Percentiles rank a stretch among this genome's conserved stretches.
Conservation (phyloP, 2,113 vertebrate species). For the Poicephalus meyeri region DNA sequence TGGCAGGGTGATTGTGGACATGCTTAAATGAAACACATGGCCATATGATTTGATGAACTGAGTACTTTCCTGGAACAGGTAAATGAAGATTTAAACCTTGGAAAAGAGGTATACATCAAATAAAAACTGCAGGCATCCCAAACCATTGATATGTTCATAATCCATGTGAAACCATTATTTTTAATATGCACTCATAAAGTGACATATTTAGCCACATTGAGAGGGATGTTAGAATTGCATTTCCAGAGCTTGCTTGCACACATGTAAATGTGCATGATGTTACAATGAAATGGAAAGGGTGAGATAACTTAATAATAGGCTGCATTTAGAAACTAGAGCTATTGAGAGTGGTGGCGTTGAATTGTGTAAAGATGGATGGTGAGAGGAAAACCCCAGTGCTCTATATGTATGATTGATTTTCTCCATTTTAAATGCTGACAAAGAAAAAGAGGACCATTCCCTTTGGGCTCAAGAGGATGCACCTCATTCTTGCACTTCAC, state of each 20-base stretch:
- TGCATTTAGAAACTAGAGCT: background rate
- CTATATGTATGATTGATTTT: background rate
- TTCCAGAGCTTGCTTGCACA: background rate
- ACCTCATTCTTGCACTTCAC: background rate
- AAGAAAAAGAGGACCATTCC: background rate
- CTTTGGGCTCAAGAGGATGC: background rate
- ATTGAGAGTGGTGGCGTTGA: background rate
- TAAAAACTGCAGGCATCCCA: background rate
- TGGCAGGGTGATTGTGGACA: background rate
- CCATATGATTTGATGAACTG: background rate
- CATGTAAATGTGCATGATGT: rapidly evolving
- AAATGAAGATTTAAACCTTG: background rate
- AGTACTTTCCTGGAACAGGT: background rate
- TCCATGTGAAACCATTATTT: background rate
- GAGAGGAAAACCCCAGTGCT: background rate
- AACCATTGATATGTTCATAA: background rate
- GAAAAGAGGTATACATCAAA: background rate
- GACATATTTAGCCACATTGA: background rate
- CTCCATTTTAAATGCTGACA: background rate
- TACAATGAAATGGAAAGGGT: background rate
- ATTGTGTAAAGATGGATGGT: background rate
- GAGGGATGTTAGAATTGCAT: background rate
- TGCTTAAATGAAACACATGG: background rate
- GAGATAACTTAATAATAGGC: background rate
- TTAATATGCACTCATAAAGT: background rate